These are phyloP conservation scores for Flexamia atlantica DNA, from an alignment of 2,888 invertebrate genomes.

Conservation along the genomic window DNA sequence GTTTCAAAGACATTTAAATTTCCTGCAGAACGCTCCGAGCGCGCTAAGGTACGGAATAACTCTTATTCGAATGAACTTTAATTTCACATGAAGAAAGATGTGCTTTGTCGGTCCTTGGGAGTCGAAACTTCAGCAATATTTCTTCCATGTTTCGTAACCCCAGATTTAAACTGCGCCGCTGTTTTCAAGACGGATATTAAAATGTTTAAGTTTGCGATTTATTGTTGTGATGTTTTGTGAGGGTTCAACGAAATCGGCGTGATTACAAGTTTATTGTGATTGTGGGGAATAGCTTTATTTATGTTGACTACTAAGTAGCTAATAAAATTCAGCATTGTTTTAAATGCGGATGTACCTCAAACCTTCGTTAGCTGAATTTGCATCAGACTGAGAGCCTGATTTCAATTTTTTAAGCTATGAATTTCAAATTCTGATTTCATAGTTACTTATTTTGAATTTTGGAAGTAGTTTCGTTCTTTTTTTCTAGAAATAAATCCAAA, in stretches of 20 bases:
- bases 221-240: neutral
- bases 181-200: conserved; percentile 39
- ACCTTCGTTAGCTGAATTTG: no score
- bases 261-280: no score
- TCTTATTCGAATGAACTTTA: conserved; percentile 37
- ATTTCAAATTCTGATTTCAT: no score
- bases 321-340: no score
- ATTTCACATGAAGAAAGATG: conserved; percentile 48
- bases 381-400: no score
- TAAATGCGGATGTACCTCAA: no score
- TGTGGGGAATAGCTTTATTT: no score
- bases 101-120: conserved; percentile 30
- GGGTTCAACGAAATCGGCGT: neutral
- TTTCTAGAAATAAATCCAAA: no score
- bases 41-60: conserved; percentile 17
- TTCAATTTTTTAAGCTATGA: no score
- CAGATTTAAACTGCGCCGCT: conserved; percentile 23
- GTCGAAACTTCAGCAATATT: conserved; percentile 46
- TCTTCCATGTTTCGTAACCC: conserved; percentile 21
- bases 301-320: no score
- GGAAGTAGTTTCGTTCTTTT: no score
- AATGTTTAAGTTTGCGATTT: conserved; percentile 28
- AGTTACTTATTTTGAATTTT: no score
- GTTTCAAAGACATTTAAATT: conserved; percentile 53
- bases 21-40: conserved; percentile 34